phyloP scores from a whole-genome alignment of 2,113 vertebrate species.

The Scomber japonicus region DNA sequence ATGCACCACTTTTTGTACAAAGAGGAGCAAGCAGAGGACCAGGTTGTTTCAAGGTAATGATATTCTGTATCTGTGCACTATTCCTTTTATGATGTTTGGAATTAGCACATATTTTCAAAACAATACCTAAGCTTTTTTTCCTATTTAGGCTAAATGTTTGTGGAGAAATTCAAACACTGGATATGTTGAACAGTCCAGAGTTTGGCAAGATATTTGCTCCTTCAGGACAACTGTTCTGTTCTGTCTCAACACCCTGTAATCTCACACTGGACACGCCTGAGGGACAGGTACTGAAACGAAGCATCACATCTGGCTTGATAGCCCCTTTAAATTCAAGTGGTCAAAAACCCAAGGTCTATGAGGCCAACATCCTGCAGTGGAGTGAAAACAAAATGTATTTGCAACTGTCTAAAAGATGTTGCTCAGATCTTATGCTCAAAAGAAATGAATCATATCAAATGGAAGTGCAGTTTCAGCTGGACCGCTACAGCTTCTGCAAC shows the following conservation, averaged over 20 bases:
- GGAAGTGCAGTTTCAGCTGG: slow-evolving; percentile 92
- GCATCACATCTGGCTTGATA: slow-evolving; percentile 85
- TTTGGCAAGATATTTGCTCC: slow-evolving; percentile 73
- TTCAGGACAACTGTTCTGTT: slow-evolving; percentile 83
- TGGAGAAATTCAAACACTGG: slow-evolving; percentile 74
- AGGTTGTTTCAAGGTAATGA: slow-evolving; percentile 81
- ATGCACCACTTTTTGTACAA: slow-evolving; percentile 90
- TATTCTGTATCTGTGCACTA: background rate
- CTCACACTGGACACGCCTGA: slow-evolving; percentile 86
- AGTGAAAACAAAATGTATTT: slow-evolving; percentile 82
- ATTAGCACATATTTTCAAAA: background rate
- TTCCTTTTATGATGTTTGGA: background rate
- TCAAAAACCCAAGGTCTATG: slow-evolving; percentile 81
- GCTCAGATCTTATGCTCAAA: slow-evolving; percentile 83
- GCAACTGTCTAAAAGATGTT: slow-evolving; percentile 85
- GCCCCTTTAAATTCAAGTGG: slow-evolving; percentile 69
- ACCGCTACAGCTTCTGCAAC: slow-evolving; percentile 86
- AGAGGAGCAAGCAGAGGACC: slow-evolving; percentile 87
- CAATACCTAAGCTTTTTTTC: background rate
- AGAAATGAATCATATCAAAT: slow-evolving; percentile 64
- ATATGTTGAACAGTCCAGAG: slow-evolving; percentile 42
- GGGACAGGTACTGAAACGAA: slow-evolving; percentile 87
- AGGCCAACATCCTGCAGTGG: slow-evolving; percentile 83
- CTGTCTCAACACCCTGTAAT: slow-evolving; percentile 81
- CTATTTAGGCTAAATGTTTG: slow-evolving; percentile 86